Evolutionary conservation across 2,113 vertebrate genomes (phyloP).

Genomic region (Pelecanus crispus): DNA sequence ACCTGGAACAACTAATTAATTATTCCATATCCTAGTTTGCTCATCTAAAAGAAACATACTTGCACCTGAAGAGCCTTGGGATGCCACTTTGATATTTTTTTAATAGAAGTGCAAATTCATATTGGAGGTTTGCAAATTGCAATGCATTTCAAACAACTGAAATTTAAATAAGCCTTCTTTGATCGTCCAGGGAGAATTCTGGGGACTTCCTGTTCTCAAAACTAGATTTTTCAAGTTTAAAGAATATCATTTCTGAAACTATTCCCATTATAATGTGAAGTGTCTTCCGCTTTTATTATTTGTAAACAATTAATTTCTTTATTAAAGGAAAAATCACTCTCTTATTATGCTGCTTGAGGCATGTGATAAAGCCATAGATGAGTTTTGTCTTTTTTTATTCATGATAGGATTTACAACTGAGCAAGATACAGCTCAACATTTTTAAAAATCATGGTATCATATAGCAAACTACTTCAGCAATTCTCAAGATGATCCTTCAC

Average conservation of each 20-base stretch:
- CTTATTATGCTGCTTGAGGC: background rate
- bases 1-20: background rate
- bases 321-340: background rate
- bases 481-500: background rate
- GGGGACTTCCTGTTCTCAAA: background rate
- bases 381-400: background rate
- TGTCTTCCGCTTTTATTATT: background rate
- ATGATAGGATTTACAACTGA: background rate
- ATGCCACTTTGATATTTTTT: background rate
- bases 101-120: conserved; percentile 9
- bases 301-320: background rate
- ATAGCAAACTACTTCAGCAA: background rate
- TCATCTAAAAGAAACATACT: background rate
- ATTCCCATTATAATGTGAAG: background rate
- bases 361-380: background rate
- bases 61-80: conserved; percentile 1
- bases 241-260: background rate
- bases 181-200: background rate
- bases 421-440: background rate
- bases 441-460: background rate
- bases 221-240: background rate
- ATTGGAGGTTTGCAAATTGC: background rate
- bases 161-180: conserved; percentile 2
- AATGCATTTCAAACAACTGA: conserved; percentile 10
- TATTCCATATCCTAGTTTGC: background rate